A percentile compares a stretch with the other conserved stretches of the same genome.
Evolutionary conservation across 2,797 vertebrate species (phyloP).

Genomic region (Cynodonichthys magdalenae): DNA sequence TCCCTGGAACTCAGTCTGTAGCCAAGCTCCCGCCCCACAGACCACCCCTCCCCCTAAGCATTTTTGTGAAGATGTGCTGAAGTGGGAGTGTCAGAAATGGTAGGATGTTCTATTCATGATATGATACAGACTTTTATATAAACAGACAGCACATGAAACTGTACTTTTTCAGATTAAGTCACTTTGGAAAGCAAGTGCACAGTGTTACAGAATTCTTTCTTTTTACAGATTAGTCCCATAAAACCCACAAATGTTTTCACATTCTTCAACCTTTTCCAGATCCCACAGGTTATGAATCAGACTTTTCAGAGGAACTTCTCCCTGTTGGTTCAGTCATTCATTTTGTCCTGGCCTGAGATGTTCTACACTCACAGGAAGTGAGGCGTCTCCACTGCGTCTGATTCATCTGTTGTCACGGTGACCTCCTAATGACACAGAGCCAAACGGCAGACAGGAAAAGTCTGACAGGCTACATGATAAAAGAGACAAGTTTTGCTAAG

Average conservation of each 20-base stretch:
- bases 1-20: too few species aligned
- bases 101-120: not conserved
- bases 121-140: constrained; percentile 13
- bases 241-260: constrained; percentile 18
- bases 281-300: constrained; percentile 55
- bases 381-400: constrained; percentile 71
- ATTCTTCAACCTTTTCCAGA: constrained; percentile 15
- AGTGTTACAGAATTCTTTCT: constrained; percentile 3
- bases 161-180: constrained; percentile 23
- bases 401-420: constrained; percentile 76
- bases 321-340: constrained; percentile 36
- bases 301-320: constrained; percentile 39
- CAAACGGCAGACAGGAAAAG: constrained; percentile 65
- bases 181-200: constrained; percentile 16
- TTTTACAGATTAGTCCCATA: constrained; percentile 1
- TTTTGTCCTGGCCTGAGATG: constrained; percentile 41
- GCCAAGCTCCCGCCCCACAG: too few species aligned
- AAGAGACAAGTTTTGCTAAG: constrained; percentile 24
- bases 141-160: constrained; percentile 7
- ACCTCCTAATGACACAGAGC: constrained; percentile 60
- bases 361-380: constrained; percentile 72
- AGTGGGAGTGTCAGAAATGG: too few species aligned
- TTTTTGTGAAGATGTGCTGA: too few species aligned
- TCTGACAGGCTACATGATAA: constrained; percentile 44
- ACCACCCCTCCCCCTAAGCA: too few species aligned